These are phyloP conservation scores for Drosophila kurseongensis DNA, from an alignment of 1,140 invertebrate species.

Conservation along the genomic window DNA sequence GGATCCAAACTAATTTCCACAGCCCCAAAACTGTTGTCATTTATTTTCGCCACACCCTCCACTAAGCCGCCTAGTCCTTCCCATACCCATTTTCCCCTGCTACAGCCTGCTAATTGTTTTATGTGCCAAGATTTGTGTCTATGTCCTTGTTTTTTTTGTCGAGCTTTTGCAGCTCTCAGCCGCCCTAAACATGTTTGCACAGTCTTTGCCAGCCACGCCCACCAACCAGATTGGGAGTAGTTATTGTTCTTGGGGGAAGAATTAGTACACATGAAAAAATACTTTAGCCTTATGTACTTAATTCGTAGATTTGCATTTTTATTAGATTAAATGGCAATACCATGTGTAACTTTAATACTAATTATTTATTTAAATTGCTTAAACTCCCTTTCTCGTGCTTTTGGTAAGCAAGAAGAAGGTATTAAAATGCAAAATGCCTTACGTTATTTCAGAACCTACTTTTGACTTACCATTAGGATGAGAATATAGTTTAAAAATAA, in stretches of 20 bases:
- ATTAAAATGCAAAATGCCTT: too few relatives aligned
- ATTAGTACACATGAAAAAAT: conserved; percentile 3
- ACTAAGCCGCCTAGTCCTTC: conserved; percentile 23
- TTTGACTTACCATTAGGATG: too few relatives aligned
- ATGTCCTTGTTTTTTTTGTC: conserved; percentile 51
- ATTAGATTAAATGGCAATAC: too few relatives aligned
- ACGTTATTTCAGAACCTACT: too few relatives aligned
- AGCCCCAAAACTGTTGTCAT: conserved; percentile 61
- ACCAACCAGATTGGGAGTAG: conserved; percentile 42
- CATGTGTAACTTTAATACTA: too few relatives aligned
- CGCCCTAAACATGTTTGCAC: conserved; percentile 73
- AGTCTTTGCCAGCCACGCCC: conserved; percentile 53
- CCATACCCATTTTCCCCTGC: conserved; percentile 3
- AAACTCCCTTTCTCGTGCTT: too few relatives aligned
- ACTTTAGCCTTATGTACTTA: too few relatives aligned
- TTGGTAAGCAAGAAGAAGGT: too few relatives aligned
- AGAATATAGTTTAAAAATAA: too few relatives aligned
- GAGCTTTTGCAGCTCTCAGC: conserved; percentile 32
- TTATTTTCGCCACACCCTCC: conserved; percentile 58
- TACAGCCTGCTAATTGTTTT: conserved; percentile 75
- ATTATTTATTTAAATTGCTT: too few relatives aligned
- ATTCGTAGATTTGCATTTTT: too few relatives aligned
- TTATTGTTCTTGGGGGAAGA: conserved; percentile 47
- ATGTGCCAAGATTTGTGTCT: conserved; percentile 83
- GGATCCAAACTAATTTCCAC: conserved; percentile 66